A percentile compares a stretch with the other conserved stretches of the same genome.
phyloP scores from a whole-genome alignment of 2,888 invertebrate genomes.

The Pteria penguin region DNA sequence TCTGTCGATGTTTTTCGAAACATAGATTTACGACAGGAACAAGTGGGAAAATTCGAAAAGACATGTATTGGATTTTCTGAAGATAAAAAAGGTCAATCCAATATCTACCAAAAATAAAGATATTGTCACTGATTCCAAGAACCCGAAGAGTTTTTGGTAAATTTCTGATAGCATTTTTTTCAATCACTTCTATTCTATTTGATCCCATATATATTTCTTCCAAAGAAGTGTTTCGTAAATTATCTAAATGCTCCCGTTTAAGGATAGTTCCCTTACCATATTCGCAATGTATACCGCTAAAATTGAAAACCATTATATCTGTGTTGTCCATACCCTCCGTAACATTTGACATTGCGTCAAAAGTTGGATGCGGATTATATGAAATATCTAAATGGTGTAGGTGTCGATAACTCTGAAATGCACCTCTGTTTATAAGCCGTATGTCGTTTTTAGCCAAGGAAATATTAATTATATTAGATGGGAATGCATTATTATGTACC shows the following conservation, averaged over 20 bases:
- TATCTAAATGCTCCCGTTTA: not conserved
- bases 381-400: not conserved
- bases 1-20: too few species aligned
- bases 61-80: not conserved
- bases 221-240: not conserved
- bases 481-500: not conserved
- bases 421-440: not conserved
- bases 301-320: not conserved
- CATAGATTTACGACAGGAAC: too few species aligned
- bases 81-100: not conserved
- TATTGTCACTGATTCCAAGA: not conserved
- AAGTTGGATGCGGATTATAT: not conserved
- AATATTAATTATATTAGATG: not conserved
- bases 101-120: not conserved
- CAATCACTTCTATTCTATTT: not conserved
- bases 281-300: not conserved
- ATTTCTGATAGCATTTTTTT: not conserved
- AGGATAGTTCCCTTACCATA: not conserved
- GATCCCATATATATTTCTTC: not conserved
- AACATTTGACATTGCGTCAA: not conserved
- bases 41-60: too few species aligned
- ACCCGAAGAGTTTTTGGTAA: not conserved
- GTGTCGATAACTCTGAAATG: not conserved
- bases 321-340: not conserved
- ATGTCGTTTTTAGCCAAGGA: not conserved